Conservation (phyloP, 2,888 invertebrate genomes). For the Eupithecia exiguata region DNA sequence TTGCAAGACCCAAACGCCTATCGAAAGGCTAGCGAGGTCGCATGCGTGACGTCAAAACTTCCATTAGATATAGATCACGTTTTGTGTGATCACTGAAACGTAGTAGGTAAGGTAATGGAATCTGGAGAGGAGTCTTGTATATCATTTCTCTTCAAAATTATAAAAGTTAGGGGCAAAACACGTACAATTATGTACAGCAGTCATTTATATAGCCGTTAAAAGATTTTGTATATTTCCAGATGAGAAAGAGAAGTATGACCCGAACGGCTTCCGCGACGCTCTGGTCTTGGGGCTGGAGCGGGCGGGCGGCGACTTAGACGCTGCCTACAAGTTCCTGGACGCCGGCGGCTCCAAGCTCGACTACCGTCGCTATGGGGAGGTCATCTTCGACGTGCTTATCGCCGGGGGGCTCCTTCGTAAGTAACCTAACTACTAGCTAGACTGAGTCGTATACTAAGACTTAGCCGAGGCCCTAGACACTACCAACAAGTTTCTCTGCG, state of each 20-base stretch:
- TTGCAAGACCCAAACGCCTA: background rate
- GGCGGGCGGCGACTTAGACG: slow-evolving; percentile 97
- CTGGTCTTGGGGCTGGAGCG: slow-evolving; percentile 97
- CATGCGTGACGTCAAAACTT: background rate
- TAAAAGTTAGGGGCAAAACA: too few species aligned
- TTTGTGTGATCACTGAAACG: background rate
- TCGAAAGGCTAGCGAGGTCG: background rate
- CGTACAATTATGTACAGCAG: background rate
- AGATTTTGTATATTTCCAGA: slow-evolving; percentile 81
- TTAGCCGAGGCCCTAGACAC: background rate
- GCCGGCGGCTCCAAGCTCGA: slow-evolving; percentile 97
- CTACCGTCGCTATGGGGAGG: slow-evolving; percentile 99
- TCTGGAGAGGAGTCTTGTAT: background rate
- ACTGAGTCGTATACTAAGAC: too few species aligned
- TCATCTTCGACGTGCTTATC: slow-evolving; percentile 98
- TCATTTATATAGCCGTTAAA: background rate
- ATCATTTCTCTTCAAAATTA: too few species aligned
- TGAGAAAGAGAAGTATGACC: slow-evolving; percentile 99
- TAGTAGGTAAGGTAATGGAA: background rate
- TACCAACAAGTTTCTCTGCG: background rate
- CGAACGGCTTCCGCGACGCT: slow-evolving; percentile 98
- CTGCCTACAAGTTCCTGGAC: slow-evolving; percentile 97
- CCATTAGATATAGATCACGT: background rate
- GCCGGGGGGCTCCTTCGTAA: slow-evolving; percentile 97
- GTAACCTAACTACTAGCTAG: slow-evolving; percentile 48